Evolutionary conservation across 2,113 vertebrate species (phyloP), one percentile per base, ranked within the genome.

Genomic region (Probosciger aterrimus): DNA sequence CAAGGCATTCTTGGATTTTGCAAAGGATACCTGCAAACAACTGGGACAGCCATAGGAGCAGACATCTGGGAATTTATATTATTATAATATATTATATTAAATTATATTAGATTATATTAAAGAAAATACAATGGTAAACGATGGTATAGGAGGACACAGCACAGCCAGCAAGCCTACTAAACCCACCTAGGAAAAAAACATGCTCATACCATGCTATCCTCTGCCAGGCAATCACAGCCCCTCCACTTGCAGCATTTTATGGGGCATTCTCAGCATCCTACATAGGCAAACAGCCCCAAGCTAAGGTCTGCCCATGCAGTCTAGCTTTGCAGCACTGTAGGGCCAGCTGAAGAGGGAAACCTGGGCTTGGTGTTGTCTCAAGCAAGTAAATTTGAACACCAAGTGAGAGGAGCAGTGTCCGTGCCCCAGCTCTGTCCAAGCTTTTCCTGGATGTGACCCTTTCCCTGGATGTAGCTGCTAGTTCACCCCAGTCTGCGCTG

Each of bases 271-370:
- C 59, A 60, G 47, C 52, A 57, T 5, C 20, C 52, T 16, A 9
- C 28, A 12, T 0, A 1, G 39, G 12, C 44, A 33, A 53, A 31
- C 14, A 46, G n/a, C 14, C 11, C 14, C 31, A 39, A 5, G 20
- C 20, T 4, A 4, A 39, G 33, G 9, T 31, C 47, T 59, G 33
- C 8, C 63, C 18, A 7, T 4, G 1, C 59, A 25, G 18, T 7
- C 63, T 64, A 33, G 30, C 33, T 60, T 74, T 33, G 16, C 49
- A 44, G 13, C 6, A 33, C 18, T 28, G 65, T 10, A 6, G 24
- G 53, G 6, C 4, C 57, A 73, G 19, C 15, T 53, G 15, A 41
- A 76, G 47, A 73, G 27, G 30, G 47, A 86, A 75, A 28, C 14
- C 16, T 4, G 15, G 11, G 12, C 27, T 82, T 39, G 9, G 14